phyloP scores from a whole-genome alignment of 2,797 vertebrate species.

The Thripadectes ignobilis region DNA sequence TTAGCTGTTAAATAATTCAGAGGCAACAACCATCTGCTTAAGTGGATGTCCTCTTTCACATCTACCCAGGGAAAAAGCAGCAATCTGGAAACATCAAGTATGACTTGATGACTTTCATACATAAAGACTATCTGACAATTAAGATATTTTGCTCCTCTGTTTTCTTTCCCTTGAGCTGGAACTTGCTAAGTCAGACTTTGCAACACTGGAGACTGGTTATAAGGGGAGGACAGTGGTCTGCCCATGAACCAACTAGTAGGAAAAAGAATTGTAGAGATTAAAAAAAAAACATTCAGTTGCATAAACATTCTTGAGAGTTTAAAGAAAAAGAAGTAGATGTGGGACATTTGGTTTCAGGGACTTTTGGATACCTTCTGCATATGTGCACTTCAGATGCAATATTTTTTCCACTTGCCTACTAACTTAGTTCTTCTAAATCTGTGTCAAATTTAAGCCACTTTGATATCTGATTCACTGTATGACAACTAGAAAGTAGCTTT shows the following conservation, averaged over 20 bases:
- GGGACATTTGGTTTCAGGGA: neutral
- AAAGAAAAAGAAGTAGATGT: neutral
- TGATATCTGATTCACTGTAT: neutral
- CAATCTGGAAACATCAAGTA: neutral
- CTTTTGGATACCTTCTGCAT: neutral
- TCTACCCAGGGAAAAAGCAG: neutral
- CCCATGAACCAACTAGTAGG: neutral
- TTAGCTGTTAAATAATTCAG: conserved; percentile 43
- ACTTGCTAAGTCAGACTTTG: neutral
- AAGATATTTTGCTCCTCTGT: neutral
- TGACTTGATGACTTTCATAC: neutral
- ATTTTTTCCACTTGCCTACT: neutral
- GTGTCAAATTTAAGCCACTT: neutral
- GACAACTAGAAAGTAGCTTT: neutral
- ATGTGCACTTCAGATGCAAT: neutral
- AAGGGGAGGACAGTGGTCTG: neutral
- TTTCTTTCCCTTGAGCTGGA: neutral
- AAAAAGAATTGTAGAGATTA: neutral
- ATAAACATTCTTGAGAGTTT: neutral
- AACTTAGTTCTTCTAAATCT: neutral
- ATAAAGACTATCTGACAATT: neutral
- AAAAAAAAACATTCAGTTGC: neutral
- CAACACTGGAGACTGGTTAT: neutral
- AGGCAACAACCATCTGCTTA: conserved; percentile 27
- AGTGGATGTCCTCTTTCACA: conserved; percentile 20